Evolutionary conservation across 2,113 vertebrate genomes (phyloP), one percentile per base, ranked within the genome.

Genomic region (Macquaria ambigua): DNA sequence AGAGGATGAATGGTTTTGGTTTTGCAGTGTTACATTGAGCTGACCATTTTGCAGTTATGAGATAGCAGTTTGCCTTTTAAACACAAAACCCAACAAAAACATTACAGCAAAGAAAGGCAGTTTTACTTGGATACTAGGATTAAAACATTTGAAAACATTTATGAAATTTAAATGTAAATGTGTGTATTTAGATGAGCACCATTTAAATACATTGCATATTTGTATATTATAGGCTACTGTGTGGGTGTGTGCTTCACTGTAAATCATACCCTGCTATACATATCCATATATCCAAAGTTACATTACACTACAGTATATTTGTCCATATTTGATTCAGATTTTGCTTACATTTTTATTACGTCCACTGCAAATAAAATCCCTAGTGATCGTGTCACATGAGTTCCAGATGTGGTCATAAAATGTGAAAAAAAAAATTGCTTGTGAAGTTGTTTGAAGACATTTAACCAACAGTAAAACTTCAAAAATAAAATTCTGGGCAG

Each of bases 401-500:
- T 59, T 85, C 62, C 62, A 61, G 23, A 71, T 67, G 43, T 85
- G 41, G 15, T 48, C 28, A 53, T 75, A 62, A 77, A 77, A 21
- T n/a, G 73, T 39, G 18, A 50, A 50, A 21, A 6, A 50, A 52
- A 66, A 9, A 43, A 41, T 28, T 59, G 48, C 25, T 4, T 53
- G 1, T 9, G 11, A 74, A 52, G 34, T 56, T 79, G 58, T 31
- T 31, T 31, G 28, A 31, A 31, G 28, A 87, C 74, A 61, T 84
- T 86, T 81, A 84, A 84, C 50, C 23, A 52, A 43, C 31, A 52
- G 31, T 83, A 83, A 84, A 85, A 76, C 67, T 86, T 82, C 21
- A 68, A 66, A 79, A 70, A 71, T 63, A 67, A 39, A 76, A 72
- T 18, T 82, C 43, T 34, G 7, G n/a, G n/a, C 62, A 82, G 80